These are phyloP conservation scores for rat (Rattus norvegicus) DNA, from an alignment of 2,113 vertebrate species.

Conservation along the genomic window DNA sequence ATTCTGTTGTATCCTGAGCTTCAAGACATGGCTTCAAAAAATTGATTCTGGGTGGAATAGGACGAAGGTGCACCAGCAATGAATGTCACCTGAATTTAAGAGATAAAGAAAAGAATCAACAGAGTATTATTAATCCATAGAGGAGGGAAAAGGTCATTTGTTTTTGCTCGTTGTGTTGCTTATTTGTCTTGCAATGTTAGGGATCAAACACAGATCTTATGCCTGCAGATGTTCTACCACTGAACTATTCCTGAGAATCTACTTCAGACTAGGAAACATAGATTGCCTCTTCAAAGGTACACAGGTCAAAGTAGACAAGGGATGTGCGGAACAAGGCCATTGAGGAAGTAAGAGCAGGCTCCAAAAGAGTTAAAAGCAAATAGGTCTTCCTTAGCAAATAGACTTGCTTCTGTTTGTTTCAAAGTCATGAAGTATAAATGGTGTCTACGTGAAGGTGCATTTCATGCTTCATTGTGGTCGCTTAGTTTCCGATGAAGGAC, in stretches of 20 bases:
- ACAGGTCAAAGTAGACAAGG: background rate
- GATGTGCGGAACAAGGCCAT: constrained; percentile 39
- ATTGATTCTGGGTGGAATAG: constrained; percentile 56
- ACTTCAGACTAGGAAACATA: background rate
- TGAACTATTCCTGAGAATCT: background rate
- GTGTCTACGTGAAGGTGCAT: background rate
- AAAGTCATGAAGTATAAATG: background rate
- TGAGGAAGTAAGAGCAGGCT: constrained; percentile 57
- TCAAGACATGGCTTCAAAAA: constrained; percentile 74
- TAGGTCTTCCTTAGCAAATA: constrained; percentile 65
- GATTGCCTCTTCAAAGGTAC: rapidly evolving
- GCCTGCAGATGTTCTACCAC: background rate
- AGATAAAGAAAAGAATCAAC: background rate
- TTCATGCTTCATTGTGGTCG: background rate
- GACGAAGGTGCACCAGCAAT: background rate
- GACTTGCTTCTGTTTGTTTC: background rate
- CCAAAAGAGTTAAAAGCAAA: constrained; percentile 36
- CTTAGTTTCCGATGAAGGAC: background rate
- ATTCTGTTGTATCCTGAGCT: constrained; percentile 50
- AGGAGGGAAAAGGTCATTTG: background rate
- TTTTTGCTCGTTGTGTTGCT: background rate
- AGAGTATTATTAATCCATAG: too few species aligned
- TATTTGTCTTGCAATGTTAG: background rate
- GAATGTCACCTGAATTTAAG: background rate
- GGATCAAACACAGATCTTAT: background rate